A percentile compares a stretch with the other conserved stretches of the same genome.
Conservation (phyloP, 2,888 invertebrate genomes). For the Tinea semifulvella region DNA sequence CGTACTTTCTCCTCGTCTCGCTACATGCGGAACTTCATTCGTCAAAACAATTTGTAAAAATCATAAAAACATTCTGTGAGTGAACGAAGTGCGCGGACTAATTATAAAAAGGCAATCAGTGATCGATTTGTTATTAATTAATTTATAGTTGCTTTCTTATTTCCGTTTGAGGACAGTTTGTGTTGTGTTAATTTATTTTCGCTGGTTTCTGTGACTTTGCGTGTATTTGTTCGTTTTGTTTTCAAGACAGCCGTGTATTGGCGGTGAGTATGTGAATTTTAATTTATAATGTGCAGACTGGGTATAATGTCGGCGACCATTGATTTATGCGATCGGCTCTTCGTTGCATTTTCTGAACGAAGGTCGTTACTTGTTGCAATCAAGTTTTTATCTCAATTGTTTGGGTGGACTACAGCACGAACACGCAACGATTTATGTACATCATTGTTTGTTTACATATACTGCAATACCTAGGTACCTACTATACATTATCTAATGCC, state of each 20-base stretch:
- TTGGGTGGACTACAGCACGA: not conserved
- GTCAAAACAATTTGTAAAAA: slow-evolving; percentile 28
- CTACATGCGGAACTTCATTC: slow-evolving; percentile 44
- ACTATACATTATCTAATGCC: too few relatives aligned
- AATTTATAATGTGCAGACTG: slow-evolving; percentile 40
- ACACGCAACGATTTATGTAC: not conserved
- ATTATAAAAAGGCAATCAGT: not conserved
- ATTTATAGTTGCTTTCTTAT: not conserved
- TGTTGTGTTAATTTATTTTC: slow-evolving; percentile 42
- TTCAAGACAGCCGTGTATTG: slow-evolving; percentile 50
- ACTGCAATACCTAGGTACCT: too few relatives aligned
- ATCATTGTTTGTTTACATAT: slow-evolving; percentile 3
- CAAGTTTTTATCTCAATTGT: slow-evolving; percentile 30
- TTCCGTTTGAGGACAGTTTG: not conserved
- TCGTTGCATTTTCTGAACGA: slow-evolving; percentile 32
- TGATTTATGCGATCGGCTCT: slow-evolving; percentile 1
- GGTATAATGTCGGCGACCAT: slow-evolving; percentile 20
- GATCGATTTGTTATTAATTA: not conserved
- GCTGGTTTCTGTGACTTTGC: slow-evolving; percentile 42
- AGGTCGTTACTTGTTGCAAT: slow-evolving; percentile 43
- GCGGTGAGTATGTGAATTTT: slow-evolving; percentile 55
- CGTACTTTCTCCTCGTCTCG: slow-evolving; percentile 33
- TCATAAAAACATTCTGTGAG: slow-evolving; percentile 28
- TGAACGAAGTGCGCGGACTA: slow-evolving; percentile 16
- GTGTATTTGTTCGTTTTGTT: slow-evolving; percentile 53